A percentile compares a stretch with the other conserved stretches of the same genome.
Evolutionary conservation across 1,140 invertebrate species (phyloP).

Genomic region (Dermatophagoides farinae): DNA sequence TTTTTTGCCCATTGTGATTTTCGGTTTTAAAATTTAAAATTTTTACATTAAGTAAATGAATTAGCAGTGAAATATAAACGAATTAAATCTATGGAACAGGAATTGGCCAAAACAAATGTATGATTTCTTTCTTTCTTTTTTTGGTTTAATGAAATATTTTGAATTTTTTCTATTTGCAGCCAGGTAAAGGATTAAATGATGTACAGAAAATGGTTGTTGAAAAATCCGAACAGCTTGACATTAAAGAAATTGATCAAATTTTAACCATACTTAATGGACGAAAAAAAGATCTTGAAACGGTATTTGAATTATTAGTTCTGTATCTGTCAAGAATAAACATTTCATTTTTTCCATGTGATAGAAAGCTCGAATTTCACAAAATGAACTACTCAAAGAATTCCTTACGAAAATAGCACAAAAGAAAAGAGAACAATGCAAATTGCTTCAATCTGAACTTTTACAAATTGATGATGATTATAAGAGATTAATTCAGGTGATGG

Average conservation of each 20-base stretch:
- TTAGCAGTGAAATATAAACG: slow-evolving; percentile 46
- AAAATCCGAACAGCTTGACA: slow-evolving; percentile 32
- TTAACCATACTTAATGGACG: slow-evolving; percentile 52
- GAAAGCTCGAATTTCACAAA: slow-evolving; percentile 40
- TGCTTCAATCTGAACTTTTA: slow-evolving; percentile 19
- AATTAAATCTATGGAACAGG: slow-evolving; percentile 20
- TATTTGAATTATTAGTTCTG: slow-evolving; percentile 6
- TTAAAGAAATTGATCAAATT: slow-evolving; percentile 60
- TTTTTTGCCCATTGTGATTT: background rate
- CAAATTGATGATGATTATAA: slow-evolving; percentile 19
- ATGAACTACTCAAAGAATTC: slow-evolving; percentile 61
- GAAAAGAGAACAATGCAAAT: slow-evolving; percentile 37
- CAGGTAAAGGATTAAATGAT: slow-evolving; percentile 13
- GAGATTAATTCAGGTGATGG: slow-evolving; percentile 13
- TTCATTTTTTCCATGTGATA: slow-evolving; percentile 18
- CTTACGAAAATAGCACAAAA: slow-evolving; percentile 49
- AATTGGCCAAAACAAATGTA: background rate
- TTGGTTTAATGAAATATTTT: background rate
- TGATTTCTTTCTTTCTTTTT: background rate
- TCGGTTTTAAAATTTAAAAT: background rate
- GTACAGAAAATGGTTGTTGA: slow-evolving; percentile 21
- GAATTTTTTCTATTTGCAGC: background rate
- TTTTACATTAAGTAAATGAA: slow-evolving; percentile 41
- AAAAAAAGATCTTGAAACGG: slow-evolving; percentile 52
- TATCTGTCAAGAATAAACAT: background rate